Conservation (phyloP, 2,888 invertebrate species). For the Drosophila yooni region DNA sequence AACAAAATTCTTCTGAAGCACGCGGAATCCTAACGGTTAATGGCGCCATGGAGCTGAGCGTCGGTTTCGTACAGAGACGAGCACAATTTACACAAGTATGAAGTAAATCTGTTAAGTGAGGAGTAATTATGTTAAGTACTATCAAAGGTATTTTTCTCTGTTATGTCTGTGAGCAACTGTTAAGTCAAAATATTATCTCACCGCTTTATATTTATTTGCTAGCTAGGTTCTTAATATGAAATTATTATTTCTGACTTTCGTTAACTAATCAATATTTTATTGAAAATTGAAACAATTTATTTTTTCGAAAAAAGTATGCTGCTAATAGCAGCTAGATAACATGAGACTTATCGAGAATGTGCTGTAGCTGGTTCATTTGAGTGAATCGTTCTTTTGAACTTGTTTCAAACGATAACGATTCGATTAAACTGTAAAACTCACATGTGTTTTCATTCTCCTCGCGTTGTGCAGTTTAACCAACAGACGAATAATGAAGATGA, state of each 20-base stretch:
- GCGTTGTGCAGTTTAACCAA: conserved; percentile 52
- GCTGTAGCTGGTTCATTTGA: conserved; percentile 1
- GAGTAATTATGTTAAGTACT: conserved; percentile 13
- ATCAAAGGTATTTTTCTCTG: not conserved
- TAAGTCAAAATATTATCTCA: not conserved
- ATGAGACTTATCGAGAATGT: conserved; percentile 5
- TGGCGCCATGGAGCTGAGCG: not conserved
- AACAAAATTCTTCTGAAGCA: conserved; percentile 36
- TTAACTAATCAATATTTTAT: not conserved
- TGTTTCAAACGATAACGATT: not conserved
- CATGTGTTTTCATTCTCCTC: conserved; percentile 46
- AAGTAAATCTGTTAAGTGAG: conserved; percentile 24
- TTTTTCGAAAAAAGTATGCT: not conserved
- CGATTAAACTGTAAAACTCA: conserved; percentile 27
- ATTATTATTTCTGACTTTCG: not conserved
- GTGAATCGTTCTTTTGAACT: conserved; percentile 5
- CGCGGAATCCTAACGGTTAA: conserved; percentile 69
- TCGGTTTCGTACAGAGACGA: not conserved
- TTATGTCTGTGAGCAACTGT: not conserved
- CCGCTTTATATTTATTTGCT: not conserved
- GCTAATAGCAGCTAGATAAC: not conserved
- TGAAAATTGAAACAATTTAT: not conserved
- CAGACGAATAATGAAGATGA: conserved; percentile 66
- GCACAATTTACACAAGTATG: not conserved
- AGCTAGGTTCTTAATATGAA: not conserved